These are phyloP conservation scores for Sitta europaea DNA, from an alignment of 2,113 vertebrate species.

Conservation along the genomic window DNA sequence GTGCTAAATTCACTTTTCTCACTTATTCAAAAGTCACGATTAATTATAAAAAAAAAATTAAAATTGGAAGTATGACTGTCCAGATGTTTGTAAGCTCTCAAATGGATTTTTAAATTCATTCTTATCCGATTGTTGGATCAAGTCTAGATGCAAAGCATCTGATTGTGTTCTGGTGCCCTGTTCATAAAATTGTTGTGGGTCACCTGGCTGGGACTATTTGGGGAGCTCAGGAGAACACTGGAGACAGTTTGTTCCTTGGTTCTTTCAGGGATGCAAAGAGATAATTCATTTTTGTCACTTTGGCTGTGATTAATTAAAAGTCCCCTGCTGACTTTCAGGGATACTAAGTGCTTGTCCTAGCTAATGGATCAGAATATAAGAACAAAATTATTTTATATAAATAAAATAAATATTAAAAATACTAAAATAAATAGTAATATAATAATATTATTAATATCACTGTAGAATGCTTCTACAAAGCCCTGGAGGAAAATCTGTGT, in stretches of 20 bases:
- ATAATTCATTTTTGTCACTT: background rate
- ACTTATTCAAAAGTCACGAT: background rate
- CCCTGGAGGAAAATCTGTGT: background rate
- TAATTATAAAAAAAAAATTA: background rate
- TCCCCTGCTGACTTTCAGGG: background rate
- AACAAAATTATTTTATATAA: background rate
- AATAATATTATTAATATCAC: no score
- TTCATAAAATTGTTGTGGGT: background rate
- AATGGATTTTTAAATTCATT: background rate
- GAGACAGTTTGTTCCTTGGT: background rate
- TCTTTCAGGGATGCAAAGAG: background rate
- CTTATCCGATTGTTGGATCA: background rate
- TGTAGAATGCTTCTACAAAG: background rate
- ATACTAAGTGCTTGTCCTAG: background rate
- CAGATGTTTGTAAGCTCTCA: background rate
- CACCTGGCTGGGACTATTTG: background rate
- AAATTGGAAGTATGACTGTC: background rate
- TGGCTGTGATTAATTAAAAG: background rate
- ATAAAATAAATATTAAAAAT: no score
- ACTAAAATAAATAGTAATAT: no score
- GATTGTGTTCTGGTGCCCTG: background rate
- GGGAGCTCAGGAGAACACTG: background rate
- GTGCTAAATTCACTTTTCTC: background rate
- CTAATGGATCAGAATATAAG: background rate
- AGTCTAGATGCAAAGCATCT: background rate